phyloP scores from a whole-genome alignment of 2,888 invertebrate genomes.

The Coleophora deauratella region DNA sequence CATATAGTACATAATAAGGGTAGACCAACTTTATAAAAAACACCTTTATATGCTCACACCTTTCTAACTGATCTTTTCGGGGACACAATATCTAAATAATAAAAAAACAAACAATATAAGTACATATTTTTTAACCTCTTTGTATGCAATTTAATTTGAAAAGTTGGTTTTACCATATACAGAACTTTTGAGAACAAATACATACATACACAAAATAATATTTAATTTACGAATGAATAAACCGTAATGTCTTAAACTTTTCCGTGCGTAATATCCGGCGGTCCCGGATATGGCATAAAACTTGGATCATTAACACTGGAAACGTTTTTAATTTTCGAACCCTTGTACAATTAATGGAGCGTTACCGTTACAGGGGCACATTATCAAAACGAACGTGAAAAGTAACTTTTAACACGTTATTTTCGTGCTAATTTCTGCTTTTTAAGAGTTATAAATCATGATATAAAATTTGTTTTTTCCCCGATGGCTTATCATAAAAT shows the following conservation, averaged over 20 bases:
- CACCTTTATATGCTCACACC: no score
- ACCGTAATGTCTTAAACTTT: conserved; percentile 6
- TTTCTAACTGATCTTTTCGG: no score
- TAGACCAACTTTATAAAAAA: no score
- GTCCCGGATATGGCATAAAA: conserved; percentile 21
- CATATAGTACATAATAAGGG: no score
- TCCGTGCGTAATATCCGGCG: conserved; percentile 5
- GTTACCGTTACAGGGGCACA: conserved; percentile 17
- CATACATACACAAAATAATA: conserved; percentile 3
- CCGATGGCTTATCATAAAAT: neutral
- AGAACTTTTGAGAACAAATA: no score
- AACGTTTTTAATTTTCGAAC: conserved; percentile 31
- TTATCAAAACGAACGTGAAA: conserved; percentile 11
- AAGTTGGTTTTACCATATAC: no score
- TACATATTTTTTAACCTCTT: no score
- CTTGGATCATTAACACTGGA: conserved; percentile 27
- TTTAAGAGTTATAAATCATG: neutral
- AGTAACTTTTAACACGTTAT: conserved; percentile 13
- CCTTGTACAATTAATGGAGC: conserved; percentile 28
- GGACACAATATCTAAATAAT: no score
- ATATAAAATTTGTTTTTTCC: no score
- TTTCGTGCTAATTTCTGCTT: conserved; percentile 3
- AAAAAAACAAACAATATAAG: no score
- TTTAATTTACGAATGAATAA: conserved; percentile 3
- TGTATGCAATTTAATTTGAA: no score